Conservation (phyloP, 2,888 invertebrate species). For the Troides aeacus region DNA sequence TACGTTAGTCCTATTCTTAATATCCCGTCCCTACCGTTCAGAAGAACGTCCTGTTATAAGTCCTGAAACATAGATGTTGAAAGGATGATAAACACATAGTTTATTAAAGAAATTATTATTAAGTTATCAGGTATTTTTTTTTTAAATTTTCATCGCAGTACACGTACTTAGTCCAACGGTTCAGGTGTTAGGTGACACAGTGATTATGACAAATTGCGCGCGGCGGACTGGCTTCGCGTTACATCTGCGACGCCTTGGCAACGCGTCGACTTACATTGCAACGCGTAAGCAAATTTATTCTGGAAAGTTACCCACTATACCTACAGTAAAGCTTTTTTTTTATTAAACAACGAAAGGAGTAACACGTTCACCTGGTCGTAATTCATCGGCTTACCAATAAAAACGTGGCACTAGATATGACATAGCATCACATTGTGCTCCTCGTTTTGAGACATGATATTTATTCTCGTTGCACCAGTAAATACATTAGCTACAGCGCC, state of each 20-base stretch:
- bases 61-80: too few species aligned
- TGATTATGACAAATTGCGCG: neutral
- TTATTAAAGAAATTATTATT: neutral
- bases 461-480: too few species aligned
- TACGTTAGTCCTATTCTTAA: too few species aligned
- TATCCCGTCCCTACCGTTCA: too few species aligned
- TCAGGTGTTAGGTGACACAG: slow-evolving; percentile 5
- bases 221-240: slow-evolving; percentile 3
- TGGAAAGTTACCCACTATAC: neutral
- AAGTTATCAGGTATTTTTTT: neutral
- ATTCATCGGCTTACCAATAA: too few species aligned
- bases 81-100: neutral
- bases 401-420: too few species aligned
- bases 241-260: neutral
- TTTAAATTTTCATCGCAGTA: neutral
- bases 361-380: too few species aligned
- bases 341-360: neutral
- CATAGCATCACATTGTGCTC: too few species aligned
- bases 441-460: too few species aligned
- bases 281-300: neutral
- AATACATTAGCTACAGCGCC: too few species aligned
- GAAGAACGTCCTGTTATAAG: too few species aligned
- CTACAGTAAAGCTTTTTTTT: neutral
- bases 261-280: neutral
- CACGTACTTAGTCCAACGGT: neutral